Percentiles rank a stretch among this genome's conserved stretches.
Conservation (phyloP, 92 coral and sea anemone genomes). For the Galaxea fascicularis region DNA sequence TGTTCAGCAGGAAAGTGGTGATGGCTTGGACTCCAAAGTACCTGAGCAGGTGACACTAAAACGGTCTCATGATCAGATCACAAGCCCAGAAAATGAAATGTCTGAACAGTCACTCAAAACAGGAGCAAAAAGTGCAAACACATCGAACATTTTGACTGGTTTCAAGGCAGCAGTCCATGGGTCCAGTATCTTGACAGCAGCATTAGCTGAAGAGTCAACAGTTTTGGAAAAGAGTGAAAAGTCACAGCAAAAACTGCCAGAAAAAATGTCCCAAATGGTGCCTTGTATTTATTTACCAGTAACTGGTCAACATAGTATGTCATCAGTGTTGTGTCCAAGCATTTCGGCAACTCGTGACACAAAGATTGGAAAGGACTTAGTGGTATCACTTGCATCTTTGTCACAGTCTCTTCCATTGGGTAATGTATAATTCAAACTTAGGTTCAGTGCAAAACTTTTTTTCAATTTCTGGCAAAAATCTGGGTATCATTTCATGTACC, state of each 20-base stretch:
- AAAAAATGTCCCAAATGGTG: not conserved
- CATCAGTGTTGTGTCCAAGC: not conserved
- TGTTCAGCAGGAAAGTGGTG: too few relatives aligned
- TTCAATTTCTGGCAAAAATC: too few relatives aligned
- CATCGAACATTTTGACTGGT: too few relatives aligned
- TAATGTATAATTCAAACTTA: not conserved
- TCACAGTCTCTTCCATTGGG: constrained; percentile 7
- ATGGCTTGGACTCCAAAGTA: not conserved
- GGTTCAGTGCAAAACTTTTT: too few relatives aligned
- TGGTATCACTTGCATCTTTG: not conserved
- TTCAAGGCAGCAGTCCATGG: not conserved
- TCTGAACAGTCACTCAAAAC: not conserved
- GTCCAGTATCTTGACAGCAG: not conserved
- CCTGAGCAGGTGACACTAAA: not conserved
- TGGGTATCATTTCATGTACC: too few relatives aligned
- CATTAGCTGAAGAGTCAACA: not conserved
- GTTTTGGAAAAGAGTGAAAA: not conserved
- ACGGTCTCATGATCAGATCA: constrained; percentile 27
- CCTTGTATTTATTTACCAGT: not conserved
- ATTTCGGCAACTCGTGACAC: not conserved
- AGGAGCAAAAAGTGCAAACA: not conserved
- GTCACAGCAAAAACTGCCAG: not conserved
- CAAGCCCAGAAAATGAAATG: not conserved
- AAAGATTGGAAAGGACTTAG: not conserved
- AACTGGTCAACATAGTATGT: not conserved